A percentile compares a stretch with the other conserved stretches of the same genome.
Conservation (phyloP, 2,888 invertebrate genomes). For the Agonum fuliginosum region DNA sequence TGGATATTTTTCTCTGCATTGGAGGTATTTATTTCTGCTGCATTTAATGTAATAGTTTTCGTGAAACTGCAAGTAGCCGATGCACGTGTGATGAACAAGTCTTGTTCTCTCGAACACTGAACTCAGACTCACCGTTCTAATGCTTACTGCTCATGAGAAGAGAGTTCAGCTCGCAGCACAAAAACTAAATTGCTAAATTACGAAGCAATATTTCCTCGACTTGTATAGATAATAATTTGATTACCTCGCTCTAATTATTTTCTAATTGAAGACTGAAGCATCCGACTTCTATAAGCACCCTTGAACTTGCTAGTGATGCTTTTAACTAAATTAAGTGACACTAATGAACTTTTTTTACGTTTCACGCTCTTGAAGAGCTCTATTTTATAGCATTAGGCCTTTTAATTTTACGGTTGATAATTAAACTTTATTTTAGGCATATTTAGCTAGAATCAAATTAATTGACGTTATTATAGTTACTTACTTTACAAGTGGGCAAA, state of each 20-base stretch:
- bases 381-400: no score
- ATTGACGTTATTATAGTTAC: no score
- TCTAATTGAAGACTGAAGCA: slow-evolving; percentile 66
- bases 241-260: slow-evolving; percentile 67
- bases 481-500: no score
- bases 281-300: slow-evolving; percentile 55
- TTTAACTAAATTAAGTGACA: slow-evolving; percentile 30
- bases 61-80: slow-evolving; percentile 8
- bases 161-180: slow-evolving; percentile 43
- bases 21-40: slow-evolving; percentile 40
- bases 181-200: slow-evolving; percentile 70
- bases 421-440: no score
- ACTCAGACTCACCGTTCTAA: slow-evolving; percentile 3
- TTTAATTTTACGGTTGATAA: no score
- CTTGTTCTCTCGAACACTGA: slow-evolving; percentile 7
- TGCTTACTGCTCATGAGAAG: not conserved
- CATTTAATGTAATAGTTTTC: slow-evolving; percentile 34
- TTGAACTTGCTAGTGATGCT: slow-evolving; percentile 28
- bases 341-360: slow-evolving; percentile 24
- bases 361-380: no score
- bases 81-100: slow-evolving; percentile 20
- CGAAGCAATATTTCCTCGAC: slow-evolving; percentile 67
- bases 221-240: slow-evolving; percentile 67
- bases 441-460: no score
- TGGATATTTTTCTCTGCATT: no score